Evolutionary conservation across 2,113 vertebrate genomes (phyloP).

Genomic region (Mesitornis unicolor): DNA sequence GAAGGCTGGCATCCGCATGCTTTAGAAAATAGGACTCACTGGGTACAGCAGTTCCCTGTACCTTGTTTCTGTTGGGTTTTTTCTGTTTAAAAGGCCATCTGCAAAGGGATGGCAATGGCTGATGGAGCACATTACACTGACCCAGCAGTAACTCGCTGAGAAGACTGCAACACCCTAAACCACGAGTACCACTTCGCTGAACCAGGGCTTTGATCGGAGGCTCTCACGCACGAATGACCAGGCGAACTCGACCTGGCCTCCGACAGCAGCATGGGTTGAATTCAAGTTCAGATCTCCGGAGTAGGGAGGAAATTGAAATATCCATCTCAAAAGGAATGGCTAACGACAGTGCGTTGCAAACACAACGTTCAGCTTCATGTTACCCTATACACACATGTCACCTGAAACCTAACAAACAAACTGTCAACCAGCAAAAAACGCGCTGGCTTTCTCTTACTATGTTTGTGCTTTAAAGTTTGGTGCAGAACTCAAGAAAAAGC

Average conservation of each 20-base stretch:
- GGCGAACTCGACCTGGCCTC: not conserved
- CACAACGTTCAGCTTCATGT: not conserved
- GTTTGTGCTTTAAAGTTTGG: not conserved
- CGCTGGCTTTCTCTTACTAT: not conserved
- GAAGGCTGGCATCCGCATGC: accelerated
- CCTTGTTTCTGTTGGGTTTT: not conserved
- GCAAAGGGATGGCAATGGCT: not conserved
- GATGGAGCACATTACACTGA: not conserved
- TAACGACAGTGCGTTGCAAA: not conserved
- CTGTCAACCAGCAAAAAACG: not conserved
- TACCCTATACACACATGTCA: not conserved
- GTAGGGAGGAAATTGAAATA: not conserved
- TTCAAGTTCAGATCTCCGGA: not conserved
- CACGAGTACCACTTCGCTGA: not conserved
- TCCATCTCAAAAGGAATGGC: not conserved
- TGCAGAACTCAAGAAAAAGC: not conserved
- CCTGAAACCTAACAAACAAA: not conserved
- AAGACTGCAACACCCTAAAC: not conserved
- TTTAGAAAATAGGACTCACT: not conserved
- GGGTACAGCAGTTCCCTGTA: not conserved
- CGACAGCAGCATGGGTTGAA: not conserved
- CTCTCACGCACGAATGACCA: not conserved
- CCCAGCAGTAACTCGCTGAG: not conserved
- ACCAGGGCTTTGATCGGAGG: not conserved
- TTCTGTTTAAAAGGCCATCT: not conserved